These are phyloP conservation scores for Suricata suricatta DNA, from an alignment of 2,113 vertebrate species.

Conservation along the genomic window DNA sequence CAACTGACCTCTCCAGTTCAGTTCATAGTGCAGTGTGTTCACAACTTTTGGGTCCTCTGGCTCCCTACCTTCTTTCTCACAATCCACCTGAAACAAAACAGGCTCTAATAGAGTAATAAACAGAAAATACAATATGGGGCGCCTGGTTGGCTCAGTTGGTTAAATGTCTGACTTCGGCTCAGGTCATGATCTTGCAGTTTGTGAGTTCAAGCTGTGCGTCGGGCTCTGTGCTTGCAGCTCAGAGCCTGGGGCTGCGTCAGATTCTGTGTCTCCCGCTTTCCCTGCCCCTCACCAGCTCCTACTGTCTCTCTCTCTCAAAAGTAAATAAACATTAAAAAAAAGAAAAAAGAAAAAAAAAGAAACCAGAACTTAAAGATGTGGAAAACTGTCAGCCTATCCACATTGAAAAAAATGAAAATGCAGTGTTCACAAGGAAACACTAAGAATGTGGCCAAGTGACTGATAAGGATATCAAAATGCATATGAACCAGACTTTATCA, in stretches of 20 bases:
- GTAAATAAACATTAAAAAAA: too few species aligned
- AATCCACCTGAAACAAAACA: neutral
- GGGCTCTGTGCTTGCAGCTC: too few species aligned
- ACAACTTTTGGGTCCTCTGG: neutral
- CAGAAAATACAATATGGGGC: neutral
- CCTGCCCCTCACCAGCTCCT: too few species aligned
- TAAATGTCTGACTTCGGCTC: too few species aligned
- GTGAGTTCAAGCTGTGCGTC: fast-evolving
- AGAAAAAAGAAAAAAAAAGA: too few species aligned
- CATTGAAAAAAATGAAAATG: neutral
- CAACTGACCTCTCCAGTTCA: neutral
- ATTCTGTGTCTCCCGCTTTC: too few species aligned
- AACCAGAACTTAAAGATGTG: too few species aligned
- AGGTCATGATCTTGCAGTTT: too few species aligned
- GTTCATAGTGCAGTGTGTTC: neutral
- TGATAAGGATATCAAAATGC: neutral
- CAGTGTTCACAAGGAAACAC: neutral
- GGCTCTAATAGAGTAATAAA: neutral
- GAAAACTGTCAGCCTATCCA: neutral
- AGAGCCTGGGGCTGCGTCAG: too few species aligned
- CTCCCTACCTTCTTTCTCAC: neutral
- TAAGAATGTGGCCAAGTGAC: neutral
- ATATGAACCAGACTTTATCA: neutral
- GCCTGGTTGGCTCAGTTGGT: too few species aligned
- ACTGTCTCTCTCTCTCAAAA: too few species aligned